phyloP scores from a whole-genome alignment of 2,113 vertebrate species.

The Falcunculus frontatus region DNA sequence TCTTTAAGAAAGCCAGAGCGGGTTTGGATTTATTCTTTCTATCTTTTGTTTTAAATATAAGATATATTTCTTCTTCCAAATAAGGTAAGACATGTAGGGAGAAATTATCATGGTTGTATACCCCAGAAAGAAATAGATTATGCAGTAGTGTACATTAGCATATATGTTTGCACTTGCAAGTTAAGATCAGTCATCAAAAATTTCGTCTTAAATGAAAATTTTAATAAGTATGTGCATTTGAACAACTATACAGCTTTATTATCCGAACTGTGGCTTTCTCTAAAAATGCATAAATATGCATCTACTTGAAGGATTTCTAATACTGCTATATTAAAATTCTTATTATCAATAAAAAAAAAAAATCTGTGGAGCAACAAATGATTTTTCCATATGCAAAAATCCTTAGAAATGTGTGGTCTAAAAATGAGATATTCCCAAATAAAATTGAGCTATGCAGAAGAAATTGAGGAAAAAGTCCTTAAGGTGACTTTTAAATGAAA shows the following conservation, averaged over 20 bases:
- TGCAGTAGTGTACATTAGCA: not conserved
- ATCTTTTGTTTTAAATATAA: constrained; percentile 23
- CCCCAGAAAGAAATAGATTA: not conserved
- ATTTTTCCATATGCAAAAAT: constrained; percentile 58
- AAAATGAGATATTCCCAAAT: constrained; percentile 71
- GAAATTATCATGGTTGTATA: not conserved
- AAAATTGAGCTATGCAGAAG: constrained; percentile 64
- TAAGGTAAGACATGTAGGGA: not conserved
- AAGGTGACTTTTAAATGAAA: constrained; percentile 78
- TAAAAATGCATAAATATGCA: not conserved
- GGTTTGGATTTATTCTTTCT: constrained; percentile 2
- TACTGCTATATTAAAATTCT: constrained; percentile 24
- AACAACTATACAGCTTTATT: constrained; percentile 43
- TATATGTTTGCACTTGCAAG: constrained; percentile 13
- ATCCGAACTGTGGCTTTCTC: not conserved
- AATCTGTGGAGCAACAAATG: not conserved
- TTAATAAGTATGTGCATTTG: constrained; percentile 34
- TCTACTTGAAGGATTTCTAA: not conserved
- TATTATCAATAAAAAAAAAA: constrained; percentile 12
- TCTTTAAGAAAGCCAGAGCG: not conserved
- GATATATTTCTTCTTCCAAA: not conserved
- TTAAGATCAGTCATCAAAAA: constrained; percentile 44
- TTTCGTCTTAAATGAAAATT: constrained; percentile 40
- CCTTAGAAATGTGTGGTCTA: constrained; percentile 44
- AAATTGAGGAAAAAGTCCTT: constrained; percentile 71